Base-by-base conservation (phyloP, 2,797 vertebrate species). In the Anas bernieri region DNA sequence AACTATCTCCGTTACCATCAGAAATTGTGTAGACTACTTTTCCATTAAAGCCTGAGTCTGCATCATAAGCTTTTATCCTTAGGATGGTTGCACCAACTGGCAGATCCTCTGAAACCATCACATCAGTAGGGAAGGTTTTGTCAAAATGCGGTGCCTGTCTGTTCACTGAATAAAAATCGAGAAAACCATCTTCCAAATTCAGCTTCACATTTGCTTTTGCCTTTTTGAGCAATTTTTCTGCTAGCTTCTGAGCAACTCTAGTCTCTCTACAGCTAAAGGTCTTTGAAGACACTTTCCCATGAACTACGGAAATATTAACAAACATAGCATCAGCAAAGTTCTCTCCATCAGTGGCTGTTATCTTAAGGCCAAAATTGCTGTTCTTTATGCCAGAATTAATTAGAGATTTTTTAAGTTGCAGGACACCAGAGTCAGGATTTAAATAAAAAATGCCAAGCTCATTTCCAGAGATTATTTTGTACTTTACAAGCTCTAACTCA, bases 291-390 rank as follows among this genome's bases (percentile, higher is more conserved):
- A 98, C 98, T 92, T 99, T 99, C 12, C 98, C 99, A 17, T 99
- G 98, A 55, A 99, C 97, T 78, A 99, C 90, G 0, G 99, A 99
- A 95, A 99, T 98, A 94, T 99, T 99, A 69, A 99, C 98, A 96
- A 98, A 99, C 98, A 99, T 99, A 7, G 99, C 98, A 84, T 99
- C 99, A 1, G 99, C 99, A 81, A 99, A 99, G 96, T 99, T 98
- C 94, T 99, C 99, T 58, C 99, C 99, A 94, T 99, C 99, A 2
- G 99, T 99, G 72, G 99, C 99, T 0, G 98, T 99, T 96, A 99
- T 99, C 97, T 98, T 98, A 63, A 99, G 98, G 95, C 97, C 98
- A 96, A 99, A 99, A 80, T 98, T 95, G 41, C 96, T 97, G 63
- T 98, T 99, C 97, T 98, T 99, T 94, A 98, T 96, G 93, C 96